Base-by-base conservation (phyloP, 2,888 invertebrate species). In the Brachyptera risi region DNA sequence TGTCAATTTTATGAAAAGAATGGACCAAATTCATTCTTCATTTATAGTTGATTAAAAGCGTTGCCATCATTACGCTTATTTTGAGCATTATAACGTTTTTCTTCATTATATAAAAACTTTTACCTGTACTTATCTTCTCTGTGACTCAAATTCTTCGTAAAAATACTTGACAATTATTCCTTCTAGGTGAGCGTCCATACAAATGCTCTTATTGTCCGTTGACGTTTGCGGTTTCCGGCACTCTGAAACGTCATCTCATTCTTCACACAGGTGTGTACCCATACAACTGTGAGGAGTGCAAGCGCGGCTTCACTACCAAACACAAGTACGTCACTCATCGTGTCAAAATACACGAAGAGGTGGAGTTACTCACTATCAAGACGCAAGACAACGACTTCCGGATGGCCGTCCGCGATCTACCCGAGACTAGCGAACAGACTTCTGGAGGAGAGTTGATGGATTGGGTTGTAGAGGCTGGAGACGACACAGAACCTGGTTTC, bases 161-260 rank as follows among this genome's bases (percentile, higher is more conserved):
- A n/a, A n/a, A n/a, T n/a, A n/a, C n/a, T n/a, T n/a, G n/a, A n/a
- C n/a, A n/a, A n/a, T n/a, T n/a, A n/a, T n/a, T n/a, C n/a, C n/a
- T n/a, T n/a, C n/a, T n/a, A n/a, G n/a, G 78, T 0, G 74, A 75
- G 61, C 73, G 74, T 59, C 76, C 75, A 0, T 78, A 79, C 68
- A 73, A 74, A 58, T 79, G 79, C 65, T 73, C 73, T 19, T 73
- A 73, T 67, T 79, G 79, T 64, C 65, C 73, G 13, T 76, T 78
- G 65, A 70, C 75, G 1, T 75, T 75, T 65, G 76, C 78, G 37
- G 70, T 72, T 67, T 73, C 76, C 13, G 73, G 75, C 31, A 75
- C 76, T 11, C 71, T 76, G 38, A 78, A 78, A 64, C 71, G 72
- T 19, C 79, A 79, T 66, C 68, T 78, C 63, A 74, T 66, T 26